A percentile compares a stretch with the other conserved stretches of the same genome.
Evolutionary conservation across 2,797 vertebrate species (phyloP).

Genomic region (Lagorchestes hirsutus): DNA sequence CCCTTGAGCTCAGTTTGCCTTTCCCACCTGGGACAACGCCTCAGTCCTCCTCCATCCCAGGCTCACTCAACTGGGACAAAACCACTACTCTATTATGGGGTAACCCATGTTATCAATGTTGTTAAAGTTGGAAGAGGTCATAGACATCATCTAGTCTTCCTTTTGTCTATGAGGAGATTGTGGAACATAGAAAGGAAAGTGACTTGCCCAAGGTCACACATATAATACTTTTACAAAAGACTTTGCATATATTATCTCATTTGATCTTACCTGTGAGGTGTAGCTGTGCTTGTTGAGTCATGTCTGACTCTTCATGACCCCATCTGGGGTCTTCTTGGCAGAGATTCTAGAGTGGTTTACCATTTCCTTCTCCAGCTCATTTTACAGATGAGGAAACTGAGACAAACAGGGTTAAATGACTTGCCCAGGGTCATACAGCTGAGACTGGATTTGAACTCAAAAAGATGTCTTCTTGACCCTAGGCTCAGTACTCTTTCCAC

Average conservation of each 20-base stretch:
- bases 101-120: not conserved
- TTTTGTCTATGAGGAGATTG: not conserved
- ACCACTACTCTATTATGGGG: not conserved
- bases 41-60: not conserved
- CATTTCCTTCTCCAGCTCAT: not conserved
- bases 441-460: not conserved
- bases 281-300: not conserved
- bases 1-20: not conserved
- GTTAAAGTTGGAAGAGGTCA: not conserved
- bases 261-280: not conserved
- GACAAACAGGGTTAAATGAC: not conserved
- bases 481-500: not conserved
- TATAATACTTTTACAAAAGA: not conserved
- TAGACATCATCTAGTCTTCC: not conserved
- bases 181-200: not conserved
- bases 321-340: not conserved
- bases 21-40: not conserved
- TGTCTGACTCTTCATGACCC: not conserved
- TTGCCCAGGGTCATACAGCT: not conserved
- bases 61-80: not conserved
- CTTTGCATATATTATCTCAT: not conserved
- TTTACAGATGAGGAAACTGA: conserved; percentile 2
- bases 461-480: not conserved
- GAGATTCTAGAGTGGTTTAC: not conserved
- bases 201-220: not conserved